A percentile compares a stretch with the other conserved stretches of the same genome.
Conservation (phyloP, 2,888 invertebrate genomes). For the Cephus nigrinus region DNA sequence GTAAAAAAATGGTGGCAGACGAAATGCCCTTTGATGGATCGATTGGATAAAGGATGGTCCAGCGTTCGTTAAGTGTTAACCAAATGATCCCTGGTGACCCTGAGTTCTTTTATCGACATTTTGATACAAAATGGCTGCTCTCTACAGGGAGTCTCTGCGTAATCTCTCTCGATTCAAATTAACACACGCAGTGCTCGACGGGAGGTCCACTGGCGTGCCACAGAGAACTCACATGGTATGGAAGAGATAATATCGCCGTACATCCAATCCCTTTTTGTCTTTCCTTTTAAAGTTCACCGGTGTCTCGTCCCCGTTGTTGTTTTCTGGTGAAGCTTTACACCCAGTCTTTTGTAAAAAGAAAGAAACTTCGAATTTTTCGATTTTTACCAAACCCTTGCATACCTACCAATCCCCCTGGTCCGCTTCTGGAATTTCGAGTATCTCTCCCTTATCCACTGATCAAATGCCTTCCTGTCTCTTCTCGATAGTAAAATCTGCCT, state of each 20-base stretch:
- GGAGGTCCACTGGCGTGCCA: conserved; percentile 48
- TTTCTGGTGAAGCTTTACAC: neutral
- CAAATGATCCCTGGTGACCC: conserved; percentile 22
- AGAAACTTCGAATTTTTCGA: neutral
- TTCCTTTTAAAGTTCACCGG: conserved; percentile 27
- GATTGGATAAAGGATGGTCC: neutral
- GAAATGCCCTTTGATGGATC: neutral
- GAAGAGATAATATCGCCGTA: conserved; percentile 61
- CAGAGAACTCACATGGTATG: conserved; percentile 51
- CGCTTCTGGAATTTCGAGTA: neutral
- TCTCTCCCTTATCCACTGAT: neutral
- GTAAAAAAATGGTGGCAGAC: neutral
- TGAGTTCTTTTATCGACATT: conserved; percentile 65
- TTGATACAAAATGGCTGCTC: conserved; percentile 67
- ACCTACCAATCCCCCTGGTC: neutral
- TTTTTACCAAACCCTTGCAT: neutral
- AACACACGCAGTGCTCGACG: conserved; percentile 68
- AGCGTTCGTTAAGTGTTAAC: conserved; percentile 11
- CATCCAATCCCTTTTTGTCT: conserved; percentile 41
- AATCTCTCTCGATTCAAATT: conserved; percentile 74
- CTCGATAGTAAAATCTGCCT: neutral
- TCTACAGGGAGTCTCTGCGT: conserved; percentile 67
- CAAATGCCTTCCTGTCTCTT: neutral
- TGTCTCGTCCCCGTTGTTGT: conserved; percentile 16
- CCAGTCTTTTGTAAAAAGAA: neutral